A percentile compares a stretch with the other conserved stretches of the same genome.
Conservation (phyloP, 1,140 invertebrate genomes). For the Phthorimaea operculella region DNA sequence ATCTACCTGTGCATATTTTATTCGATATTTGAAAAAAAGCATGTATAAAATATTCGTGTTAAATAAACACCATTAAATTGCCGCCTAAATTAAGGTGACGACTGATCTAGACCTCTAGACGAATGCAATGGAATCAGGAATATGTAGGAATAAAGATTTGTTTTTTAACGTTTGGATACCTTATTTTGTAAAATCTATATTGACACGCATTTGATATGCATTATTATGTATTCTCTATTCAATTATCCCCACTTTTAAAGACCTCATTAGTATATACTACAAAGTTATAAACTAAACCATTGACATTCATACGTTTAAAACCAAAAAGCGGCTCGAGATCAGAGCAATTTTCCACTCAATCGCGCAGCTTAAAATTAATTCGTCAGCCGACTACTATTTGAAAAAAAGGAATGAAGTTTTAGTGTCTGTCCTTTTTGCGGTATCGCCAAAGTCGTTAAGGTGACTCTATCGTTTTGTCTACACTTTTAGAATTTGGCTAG, state of each 20-base stretch:
- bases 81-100: constrained; percentile 41
- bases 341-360: constrained; percentile 61
- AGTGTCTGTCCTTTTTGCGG: constrained; percentile 48
- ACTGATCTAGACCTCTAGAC: too few species aligned
- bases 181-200: too few species aligned
- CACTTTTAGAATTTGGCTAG: too few species aligned
- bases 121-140: too few species aligned
- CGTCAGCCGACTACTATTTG: constrained; percentile 39
- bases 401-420: constrained; percentile 47
- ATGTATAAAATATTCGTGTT: too few species aligned
- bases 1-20: too few species aligned
- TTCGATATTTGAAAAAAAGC: too few species aligned
- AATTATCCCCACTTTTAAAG: constrained; percentile 28
- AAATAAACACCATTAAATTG: constrained; percentile 27
- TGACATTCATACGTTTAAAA: constrained; percentile 61
- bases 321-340: constrained; percentile 43
- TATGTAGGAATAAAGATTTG: too few species aligned
- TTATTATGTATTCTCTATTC: too few species aligned
- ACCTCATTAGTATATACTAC: constrained; percentile 55
- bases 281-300: constrained; percentile 41
- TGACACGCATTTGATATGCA: too few species aligned
- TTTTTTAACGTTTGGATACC: too few species aligned
- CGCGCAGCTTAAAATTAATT: constrained; percentile 61
- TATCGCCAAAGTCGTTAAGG: constrained; percentile 52
- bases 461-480: constrained; percentile 21